phyloP scores from a whole-genome alignment of 2,113 vertebrate genomes.

The Pluvialis apricaria region DNA sequence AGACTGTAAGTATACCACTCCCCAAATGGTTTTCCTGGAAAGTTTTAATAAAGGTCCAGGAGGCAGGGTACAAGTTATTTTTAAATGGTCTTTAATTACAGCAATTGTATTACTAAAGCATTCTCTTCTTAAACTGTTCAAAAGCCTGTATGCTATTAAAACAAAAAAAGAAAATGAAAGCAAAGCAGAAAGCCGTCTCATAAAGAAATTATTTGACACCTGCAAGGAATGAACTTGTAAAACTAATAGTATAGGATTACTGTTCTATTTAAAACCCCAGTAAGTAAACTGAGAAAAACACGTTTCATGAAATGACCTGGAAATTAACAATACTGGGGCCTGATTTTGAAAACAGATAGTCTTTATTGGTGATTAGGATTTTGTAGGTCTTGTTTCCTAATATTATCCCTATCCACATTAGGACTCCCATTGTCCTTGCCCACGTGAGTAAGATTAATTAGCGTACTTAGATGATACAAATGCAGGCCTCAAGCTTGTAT shows the following conservation, averaged over 20 bases:
- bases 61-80: slow-evolving; percentile 3
- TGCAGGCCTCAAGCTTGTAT: neutral
- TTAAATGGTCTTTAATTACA: slow-evolving; percentile 5
- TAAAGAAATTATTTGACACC: slow-evolving; percentile 33
- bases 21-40: neutral
- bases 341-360: neutral
- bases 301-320: slow-evolving; percentile 6
- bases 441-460: neutral
- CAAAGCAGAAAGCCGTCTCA: neutral
- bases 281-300: neutral
- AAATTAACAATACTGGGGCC: neutral
- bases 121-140: neutral
- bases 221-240: slow-evolving; percentile 30
- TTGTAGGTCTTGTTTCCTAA: neutral
- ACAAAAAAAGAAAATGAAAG: neutral
- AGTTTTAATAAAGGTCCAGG: neutral
- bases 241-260: neutral
- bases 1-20: neutral
- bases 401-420: neutral
- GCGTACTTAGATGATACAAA: neutral
- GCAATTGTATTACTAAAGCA: neutral
- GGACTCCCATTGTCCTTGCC: neutral
- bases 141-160: neutral
- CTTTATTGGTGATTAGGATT: neutral
- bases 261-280: slow-evolving; percentile 30